phyloP scores from a whole-genome alignment of 2,888 invertebrate genomes.

The Cryptus armator region DNA sequence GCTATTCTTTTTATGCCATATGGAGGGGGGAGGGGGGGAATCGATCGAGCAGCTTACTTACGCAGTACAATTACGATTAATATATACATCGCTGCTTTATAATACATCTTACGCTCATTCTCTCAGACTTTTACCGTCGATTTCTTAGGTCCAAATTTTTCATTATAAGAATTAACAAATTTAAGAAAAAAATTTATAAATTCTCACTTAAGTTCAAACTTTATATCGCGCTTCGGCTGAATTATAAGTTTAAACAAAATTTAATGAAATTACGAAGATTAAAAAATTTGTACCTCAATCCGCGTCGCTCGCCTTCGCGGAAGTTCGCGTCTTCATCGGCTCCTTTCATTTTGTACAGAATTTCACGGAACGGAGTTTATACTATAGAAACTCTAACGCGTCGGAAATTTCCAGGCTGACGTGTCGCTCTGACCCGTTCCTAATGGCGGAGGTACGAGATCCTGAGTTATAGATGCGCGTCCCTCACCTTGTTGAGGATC shows the following conservation, averaged over 20 bases:
- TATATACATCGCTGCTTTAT: conserved; percentile 67
- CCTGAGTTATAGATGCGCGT: conserved; percentile 77
- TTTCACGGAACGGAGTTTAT: conserved; percentile 25
- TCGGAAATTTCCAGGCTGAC: conserved; percentile 76
- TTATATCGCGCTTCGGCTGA: background rate
- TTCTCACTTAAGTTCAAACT: background rate
- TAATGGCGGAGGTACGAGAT: conserved; percentile 80
- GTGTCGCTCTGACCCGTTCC: conserved; percentile 73
- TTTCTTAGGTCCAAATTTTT: conserved; percentile 17
- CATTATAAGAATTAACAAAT: background rate
- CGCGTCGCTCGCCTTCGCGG: background rate
- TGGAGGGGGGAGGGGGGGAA: background rate
- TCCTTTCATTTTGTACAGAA: conserved; percentile 68
- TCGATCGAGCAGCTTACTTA: conserved; percentile 46
- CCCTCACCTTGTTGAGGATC: conserved; percentile 48
- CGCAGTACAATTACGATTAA: conserved; percentile 63
- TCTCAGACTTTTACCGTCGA: conserved; percentile 5
- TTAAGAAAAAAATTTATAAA: background rate
- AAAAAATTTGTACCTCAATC: background rate
- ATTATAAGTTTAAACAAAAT: background rate
- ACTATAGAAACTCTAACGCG: conserved; percentile 68
- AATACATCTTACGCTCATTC: conserved; percentile 51
- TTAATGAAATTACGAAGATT: background rate
- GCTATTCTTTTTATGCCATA: conserved; percentile 6
- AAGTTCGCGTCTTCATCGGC: conserved; percentile 4